Conservation (phyloP, 2,797 vertebrate genomes). For the Meriones psammophilus region DNA sequence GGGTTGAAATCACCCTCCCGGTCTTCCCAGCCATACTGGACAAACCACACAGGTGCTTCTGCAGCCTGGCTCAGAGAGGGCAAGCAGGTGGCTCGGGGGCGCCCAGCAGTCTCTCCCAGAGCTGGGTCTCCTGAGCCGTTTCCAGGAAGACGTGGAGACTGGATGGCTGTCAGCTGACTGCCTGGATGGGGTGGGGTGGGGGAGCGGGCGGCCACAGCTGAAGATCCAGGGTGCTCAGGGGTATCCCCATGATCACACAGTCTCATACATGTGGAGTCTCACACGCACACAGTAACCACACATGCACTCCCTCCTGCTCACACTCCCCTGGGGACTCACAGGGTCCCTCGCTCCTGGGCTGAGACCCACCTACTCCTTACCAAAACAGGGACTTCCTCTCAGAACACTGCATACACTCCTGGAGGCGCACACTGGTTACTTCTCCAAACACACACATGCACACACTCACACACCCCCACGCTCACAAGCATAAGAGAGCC, state of each 20-base stretch:
- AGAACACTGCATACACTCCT: too few species aligned
- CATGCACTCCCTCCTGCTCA: not conserved
- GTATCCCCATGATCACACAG: not conserved
- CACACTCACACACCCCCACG: not conserved
- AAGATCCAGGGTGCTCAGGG: not conserved
- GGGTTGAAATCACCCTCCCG: not conserved
- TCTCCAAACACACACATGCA: not conserved
- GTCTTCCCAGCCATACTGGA: not conserved
- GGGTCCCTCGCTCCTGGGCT: not conserved
- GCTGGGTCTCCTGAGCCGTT: not conserved
- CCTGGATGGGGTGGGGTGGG: not conserved
- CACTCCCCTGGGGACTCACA: not conserved
- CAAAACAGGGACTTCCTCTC: not conserved
- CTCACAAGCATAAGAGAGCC: rapidly evolving
- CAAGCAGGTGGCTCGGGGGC: not conserved
- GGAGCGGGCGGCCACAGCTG: not conserved
- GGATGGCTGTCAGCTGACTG: not conserved
- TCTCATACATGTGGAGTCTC: not conserved
- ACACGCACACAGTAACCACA: not conserved
- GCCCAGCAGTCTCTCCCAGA: not conserved
- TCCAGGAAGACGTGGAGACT: not conserved
- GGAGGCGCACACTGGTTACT: not conserved
- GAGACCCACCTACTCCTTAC: not conserved
- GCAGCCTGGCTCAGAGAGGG: not conserved
- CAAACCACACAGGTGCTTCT: not conserved